Evolutionary conservation across 2,797 vertebrate species (phyloP).

Genomic region (Otus scops): DNA sequence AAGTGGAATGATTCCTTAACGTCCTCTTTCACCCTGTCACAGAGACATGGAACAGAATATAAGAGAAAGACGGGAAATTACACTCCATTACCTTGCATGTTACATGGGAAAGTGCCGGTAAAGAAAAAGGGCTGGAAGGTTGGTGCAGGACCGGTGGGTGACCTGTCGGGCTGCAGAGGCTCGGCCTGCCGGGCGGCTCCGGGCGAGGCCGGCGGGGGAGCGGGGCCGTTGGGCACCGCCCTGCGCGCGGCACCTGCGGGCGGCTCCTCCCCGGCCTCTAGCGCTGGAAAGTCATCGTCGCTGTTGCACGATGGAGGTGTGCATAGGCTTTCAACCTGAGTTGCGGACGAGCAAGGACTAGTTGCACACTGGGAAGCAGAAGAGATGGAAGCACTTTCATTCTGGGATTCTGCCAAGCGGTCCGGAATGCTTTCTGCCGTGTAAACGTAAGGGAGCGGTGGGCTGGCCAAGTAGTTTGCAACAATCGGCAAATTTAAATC

Average conservation of each 20-base stretch:
- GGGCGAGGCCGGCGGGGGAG: conserved; percentile 70
- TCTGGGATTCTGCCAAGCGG: conserved; percentile 69
- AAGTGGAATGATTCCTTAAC: neutral
- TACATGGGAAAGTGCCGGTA: conserved; percentile 89
- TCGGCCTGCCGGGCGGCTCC: conserved; percentile 73
- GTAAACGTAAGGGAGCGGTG: conserved; percentile 80
- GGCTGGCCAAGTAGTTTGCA: conserved; percentile 79
- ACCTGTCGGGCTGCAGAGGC: conserved; percentile 78
- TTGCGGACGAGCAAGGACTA: conserved; percentile 52
- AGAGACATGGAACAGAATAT: neutral
- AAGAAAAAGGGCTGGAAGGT: conserved; percentile 94
- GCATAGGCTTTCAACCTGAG: conserved; percentile 41
- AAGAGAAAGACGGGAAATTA: accelerated
- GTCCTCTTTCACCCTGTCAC: neutral
- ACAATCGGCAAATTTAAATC: conserved; percentile 76
- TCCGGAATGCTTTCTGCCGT: conserved; percentile 68
- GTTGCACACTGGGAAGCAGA: conserved; percentile 68
- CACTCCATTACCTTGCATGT: conserved; percentile 84
- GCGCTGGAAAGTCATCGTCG: conserved; percentile 58
- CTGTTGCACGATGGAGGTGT: conserved; percentile 78
- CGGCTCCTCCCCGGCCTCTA: conserved; percentile 73
- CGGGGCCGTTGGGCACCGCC: conserved; percentile 60
- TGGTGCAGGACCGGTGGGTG: conserved; percentile 75
- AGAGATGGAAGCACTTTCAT: conserved; percentile 74
- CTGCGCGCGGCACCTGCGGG: neutral